Evolutionary conservation across 2,113 vertebrate species (phyloP).

Genomic region (Campylomormyrus numenius): DNA sequence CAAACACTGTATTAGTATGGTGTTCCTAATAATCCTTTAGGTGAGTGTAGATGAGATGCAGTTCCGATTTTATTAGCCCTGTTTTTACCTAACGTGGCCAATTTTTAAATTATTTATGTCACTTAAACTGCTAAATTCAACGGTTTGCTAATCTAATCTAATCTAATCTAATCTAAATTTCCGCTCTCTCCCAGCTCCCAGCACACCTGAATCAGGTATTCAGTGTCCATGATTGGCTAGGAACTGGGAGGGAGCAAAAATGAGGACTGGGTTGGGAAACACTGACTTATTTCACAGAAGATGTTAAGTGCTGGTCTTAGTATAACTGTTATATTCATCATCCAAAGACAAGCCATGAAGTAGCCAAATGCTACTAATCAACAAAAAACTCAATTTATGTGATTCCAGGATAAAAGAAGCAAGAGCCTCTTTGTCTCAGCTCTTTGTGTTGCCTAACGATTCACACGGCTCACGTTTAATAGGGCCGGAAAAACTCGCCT

Average conservation of each 20-base stretch:
- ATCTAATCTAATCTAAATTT: neutral
- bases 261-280: neutral
- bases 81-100: too few species aligned
- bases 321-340: neutral
- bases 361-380: neutral
- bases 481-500: neutral
- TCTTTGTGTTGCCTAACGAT: neutral
- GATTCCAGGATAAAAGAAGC: neutral
- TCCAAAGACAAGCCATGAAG: neutral
- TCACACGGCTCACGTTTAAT: neutral
- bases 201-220: neutral
- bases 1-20: too few species aligned
- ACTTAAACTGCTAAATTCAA: too few species aligned
- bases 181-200: neutral
- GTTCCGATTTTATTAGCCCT: too few species aligned
- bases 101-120: too few species aligned
- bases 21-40: too few species aligned
- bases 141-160: too few species aligned
- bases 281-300: neutral
- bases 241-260: neutral
- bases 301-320: neutral
- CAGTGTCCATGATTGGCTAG: neutral
- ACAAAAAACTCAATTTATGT: neutral
- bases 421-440: neutral
- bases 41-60: too few species aligned